phyloP scores from a whole-genome alignment of 2,113 vertebrate genomes.

The Dasypus novemcinctus region DNA sequence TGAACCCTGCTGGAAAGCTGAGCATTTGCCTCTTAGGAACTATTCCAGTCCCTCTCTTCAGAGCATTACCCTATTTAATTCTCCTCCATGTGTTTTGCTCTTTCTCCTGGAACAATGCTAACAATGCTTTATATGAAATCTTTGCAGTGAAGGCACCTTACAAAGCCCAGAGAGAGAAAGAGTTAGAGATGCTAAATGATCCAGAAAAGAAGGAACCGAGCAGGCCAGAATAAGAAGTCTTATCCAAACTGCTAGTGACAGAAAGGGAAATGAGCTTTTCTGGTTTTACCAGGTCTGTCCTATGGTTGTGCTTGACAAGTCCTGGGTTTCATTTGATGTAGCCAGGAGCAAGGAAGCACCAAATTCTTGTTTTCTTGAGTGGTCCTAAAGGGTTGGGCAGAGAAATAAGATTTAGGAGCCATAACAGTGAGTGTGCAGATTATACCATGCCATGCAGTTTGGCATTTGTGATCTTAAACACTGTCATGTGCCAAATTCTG shows the following conservation, averaged over 20 bases:
- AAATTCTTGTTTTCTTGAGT: neutral
- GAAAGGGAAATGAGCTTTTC: neutral
- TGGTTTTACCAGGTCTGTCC: neutral
- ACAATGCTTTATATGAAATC: conserved; percentile 21
- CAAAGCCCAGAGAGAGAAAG: neutral
- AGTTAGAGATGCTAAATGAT: neutral
- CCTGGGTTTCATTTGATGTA: neutral
- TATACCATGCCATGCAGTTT: neutral
- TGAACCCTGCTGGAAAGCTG: neutral
- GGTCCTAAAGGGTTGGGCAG: neutral
- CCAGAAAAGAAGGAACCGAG: neutral
- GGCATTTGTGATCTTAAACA: neutral
- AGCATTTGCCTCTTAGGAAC: neutral
- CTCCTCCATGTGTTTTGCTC: neutral
- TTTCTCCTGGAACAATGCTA: neutral
- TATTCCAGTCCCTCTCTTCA: neutral
- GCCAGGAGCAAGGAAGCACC: neutral
- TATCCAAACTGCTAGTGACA: neutral
- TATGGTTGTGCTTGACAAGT: neutral
- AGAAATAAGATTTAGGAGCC: neutral
- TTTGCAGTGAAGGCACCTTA: neutral
- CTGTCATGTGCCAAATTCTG: neutral
- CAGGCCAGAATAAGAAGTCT: neutral
- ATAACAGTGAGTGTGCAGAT: no score
- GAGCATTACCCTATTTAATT: neutral